Percentiles rank a stretch among this genome's conserved stretches.
Conservation (phyloP, 2,797 vertebrate species). For the Calcarius lapponicus region DNA sequence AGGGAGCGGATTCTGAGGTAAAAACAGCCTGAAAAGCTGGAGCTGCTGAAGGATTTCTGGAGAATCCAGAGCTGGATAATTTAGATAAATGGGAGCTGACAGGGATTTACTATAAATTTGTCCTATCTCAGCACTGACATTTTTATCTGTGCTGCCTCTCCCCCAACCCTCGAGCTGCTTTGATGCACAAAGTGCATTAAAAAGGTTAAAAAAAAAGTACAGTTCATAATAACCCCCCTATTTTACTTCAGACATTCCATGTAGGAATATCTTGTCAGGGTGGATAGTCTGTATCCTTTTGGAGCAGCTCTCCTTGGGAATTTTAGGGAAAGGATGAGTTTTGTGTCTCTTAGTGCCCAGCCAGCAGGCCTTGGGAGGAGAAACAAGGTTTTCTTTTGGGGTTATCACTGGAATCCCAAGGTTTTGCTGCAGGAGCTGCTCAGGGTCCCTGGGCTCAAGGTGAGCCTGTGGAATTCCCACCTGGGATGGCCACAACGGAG, state of each 20-base stretch:
- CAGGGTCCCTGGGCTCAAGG: not conserved
- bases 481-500: rapidly evolving
- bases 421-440: not conserved
- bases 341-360: not conserved
- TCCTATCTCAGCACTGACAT: not conserved
- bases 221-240: rapidly evolving
- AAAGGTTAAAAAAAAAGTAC: not conserved
- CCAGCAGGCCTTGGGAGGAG: not conserved
- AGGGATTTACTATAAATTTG: constrained; percentile 45
- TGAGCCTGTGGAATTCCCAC: not conserved
- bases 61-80: constrained; percentile 38
- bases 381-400: not conserved
- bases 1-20: constrained; percentile 1
- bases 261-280: not conserved
- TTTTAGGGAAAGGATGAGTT: not conserved
- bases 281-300: not conserved
- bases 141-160: constrained; percentile 41
- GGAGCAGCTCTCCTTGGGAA: rapidly evolving
- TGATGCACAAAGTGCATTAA: constrained; percentile 5
- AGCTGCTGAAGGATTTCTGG: constrained; percentile 29
- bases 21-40: not conserved
- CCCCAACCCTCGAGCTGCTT: not conserved
- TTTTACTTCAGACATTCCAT: rapidly evolving
- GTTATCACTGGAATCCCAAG: rapidly evolving
- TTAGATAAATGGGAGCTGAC: constrained; percentile 44